Base-by-base conservation (phyloP, 2,113 vertebrate species). In the Brachyhypopomus occidentalis region DNA sequence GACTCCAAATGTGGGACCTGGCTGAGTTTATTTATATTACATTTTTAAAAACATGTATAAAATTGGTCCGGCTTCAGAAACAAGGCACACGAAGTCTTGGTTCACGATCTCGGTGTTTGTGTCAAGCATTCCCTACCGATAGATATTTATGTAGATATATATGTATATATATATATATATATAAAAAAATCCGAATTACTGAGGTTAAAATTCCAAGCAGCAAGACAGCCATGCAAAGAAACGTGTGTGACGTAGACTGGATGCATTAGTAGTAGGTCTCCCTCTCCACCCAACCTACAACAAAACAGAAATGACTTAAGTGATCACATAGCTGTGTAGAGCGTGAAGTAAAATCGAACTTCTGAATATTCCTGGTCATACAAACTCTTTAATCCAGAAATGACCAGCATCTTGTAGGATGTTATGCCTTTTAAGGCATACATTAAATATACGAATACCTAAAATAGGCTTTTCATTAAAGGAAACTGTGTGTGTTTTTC, bases 241-340 rank as follows among this genome's bases (percentile, higher is more conserved):
- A 91, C 84, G 81, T 87, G 87, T 89, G 89, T 89, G 89, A 91
- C 85, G 87, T 79, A 74, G 88, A 76, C 71, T 52, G 78, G 86
- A 83, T 87, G 87, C 88, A 89, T 92, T 92, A 96, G 88, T 96
- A 96, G 90, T 96, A 96, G 27, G 95, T 96, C 90, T 96, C 95
- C 56, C 82, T 92, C 81, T 95, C 95, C 91, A 96, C 89, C 95
- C 95, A 96, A 80, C 95, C 95, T 96, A 87, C 0, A 73, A 90
- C 36, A 86, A 34, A 86, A 83, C 5, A 56, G 0, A 74, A 23
- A 75, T 3, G 14, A 19, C 0, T 36, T 80, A 52, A 64, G 19
- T 36, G 25, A 55, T 20, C 56, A 55, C 41, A 56, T 23, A 14
- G 45, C 8, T 41, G 8, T 38, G 64, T 6, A 22, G 2, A 16